Evolutionary conservation across 2,797 vertebrate species (phyloP).

Genomic region (Pseudochirops cupreus): DNA sequence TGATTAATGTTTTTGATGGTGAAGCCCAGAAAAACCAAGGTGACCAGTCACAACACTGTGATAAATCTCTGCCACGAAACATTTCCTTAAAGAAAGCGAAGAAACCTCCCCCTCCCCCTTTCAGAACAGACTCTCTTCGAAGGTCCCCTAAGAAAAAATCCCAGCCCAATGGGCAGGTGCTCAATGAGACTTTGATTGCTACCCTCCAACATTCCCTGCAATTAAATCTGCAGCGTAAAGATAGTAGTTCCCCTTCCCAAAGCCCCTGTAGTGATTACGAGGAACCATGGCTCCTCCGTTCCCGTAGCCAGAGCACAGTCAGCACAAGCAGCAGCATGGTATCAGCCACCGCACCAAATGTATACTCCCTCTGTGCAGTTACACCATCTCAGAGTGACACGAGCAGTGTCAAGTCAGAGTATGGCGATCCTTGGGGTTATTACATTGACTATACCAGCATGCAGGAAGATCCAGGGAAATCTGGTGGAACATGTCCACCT

Average conservation of each 20-base stretch:
- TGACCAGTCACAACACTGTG: conserved; percentile 86
- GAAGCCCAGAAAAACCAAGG: conserved; percentile 85
- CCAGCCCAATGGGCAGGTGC: conserved; percentile 87
- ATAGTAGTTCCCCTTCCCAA: conserved; percentile 91
- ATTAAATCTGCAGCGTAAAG: conserved; percentile 90
- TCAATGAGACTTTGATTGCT: conserved; percentile 94
- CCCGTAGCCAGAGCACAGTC: conserved; percentile 95
- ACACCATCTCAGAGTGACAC: conserved; percentile 96
- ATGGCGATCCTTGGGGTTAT: conserved; percentile 95
- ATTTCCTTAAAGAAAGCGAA: conserved; percentile 96
- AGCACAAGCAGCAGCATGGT: conserved; percentile 92
- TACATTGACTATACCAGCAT: conserved; percentile 90
- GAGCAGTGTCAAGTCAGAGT: conserved; percentile 96
- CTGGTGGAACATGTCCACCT: conserved; percentile 74
- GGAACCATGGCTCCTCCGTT: conserved; percentile 94
- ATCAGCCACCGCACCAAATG: conserved; percentile 89
- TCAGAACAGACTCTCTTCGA: conserved; percentile 95
- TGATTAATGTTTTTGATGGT: conserved; percentile 91
- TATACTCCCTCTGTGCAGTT: conserved; percentile 92
- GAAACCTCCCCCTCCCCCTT: conserved; percentile 95
- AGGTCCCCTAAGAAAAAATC: conserved; percentile 89
- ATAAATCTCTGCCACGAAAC: conserved; percentile 91
- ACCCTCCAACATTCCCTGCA: conserved; percentile 95
- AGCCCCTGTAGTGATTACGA: conserved; percentile 97
- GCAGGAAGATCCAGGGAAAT: conserved; percentile 87